phyloP scores from a whole-genome alignment of 2,113 vertebrate species.

The Emydura subglobosa region DNA sequence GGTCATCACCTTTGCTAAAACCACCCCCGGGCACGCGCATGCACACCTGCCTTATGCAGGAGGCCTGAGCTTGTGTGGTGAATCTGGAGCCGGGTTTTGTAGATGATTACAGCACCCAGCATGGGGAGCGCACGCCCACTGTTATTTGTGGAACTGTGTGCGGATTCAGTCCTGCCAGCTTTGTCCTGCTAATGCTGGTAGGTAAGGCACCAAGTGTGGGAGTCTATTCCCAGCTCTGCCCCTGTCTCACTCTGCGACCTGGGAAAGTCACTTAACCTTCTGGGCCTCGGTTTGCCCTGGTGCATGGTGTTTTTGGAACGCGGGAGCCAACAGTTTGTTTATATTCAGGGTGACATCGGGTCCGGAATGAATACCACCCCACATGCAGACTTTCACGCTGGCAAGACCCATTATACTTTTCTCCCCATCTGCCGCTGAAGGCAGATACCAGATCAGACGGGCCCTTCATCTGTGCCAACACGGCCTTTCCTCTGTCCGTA shows the following conservation, averaged over 20 bases:
- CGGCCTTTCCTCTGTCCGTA: neutral
- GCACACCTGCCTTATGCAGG: fast-evolving
- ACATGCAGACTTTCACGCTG: neutral
- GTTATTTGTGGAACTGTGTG: neutral
- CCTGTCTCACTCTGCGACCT: neutral
- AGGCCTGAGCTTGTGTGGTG: neutral
- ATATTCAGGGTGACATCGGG: neutral
- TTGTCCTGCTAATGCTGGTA: neutral
- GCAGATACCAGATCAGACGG: neutral
- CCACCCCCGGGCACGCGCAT: neutral
- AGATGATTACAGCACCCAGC: neutral
- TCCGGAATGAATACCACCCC: neutral
- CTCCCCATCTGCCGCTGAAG: neutral
- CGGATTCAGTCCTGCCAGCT: neutral
- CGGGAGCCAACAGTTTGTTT: neutral
- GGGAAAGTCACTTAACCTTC: neutral
- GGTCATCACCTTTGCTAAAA: neutral
- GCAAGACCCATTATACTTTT: neutral
- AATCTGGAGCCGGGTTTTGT: neutral
- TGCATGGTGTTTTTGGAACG: neutral
- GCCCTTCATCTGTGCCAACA: neutral
- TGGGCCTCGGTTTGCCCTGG: neutral
- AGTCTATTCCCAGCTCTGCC: neutral
- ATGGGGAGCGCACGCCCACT: neutral
- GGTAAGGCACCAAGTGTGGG: neutral